phyloP scores from a whole-genome alignment of 2,113 vertebrate species.

The Donacobius atricapilla region DNA sequence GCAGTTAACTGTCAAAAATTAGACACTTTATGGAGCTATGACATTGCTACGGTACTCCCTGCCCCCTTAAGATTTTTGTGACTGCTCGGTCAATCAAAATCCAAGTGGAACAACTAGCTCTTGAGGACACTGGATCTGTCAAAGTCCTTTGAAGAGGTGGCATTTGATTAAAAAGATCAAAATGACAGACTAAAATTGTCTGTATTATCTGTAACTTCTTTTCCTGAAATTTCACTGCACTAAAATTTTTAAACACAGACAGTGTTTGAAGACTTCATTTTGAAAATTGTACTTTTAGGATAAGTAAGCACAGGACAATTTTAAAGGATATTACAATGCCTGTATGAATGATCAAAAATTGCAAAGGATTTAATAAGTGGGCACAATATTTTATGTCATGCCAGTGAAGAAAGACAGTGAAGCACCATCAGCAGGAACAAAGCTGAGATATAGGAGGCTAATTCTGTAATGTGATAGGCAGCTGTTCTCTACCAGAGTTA shows the following conservation, averaged over 20 bases:
- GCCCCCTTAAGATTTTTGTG: background rate
- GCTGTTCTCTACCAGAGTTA: background rate
- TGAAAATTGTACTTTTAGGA: background rate
- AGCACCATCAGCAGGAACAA: fast-evolving
- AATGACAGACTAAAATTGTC: background rate
- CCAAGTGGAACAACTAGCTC: background rate
- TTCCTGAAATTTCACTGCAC: background rate
- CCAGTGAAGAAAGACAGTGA: background rate
- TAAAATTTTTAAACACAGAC: background rate
- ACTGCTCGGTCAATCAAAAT: background rate
- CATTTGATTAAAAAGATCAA: background rate
- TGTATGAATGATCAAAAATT: background rate
- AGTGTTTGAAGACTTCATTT: background rate
- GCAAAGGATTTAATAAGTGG: background rate
- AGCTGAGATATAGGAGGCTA: background rate
- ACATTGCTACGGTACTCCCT: background rate
- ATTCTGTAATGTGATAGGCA: background rate
- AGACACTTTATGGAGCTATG: background rate
- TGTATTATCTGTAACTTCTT: background rate
- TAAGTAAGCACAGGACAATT: background rate
- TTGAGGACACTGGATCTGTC: background rate
- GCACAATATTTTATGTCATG: background rate
- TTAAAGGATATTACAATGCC: background rate
- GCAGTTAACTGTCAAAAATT: background rate
- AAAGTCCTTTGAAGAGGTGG: background rate